phyloP scores from a whole-genome alignment of 2,113 vertebrate species.

The Nettapus auritus region DNA sequence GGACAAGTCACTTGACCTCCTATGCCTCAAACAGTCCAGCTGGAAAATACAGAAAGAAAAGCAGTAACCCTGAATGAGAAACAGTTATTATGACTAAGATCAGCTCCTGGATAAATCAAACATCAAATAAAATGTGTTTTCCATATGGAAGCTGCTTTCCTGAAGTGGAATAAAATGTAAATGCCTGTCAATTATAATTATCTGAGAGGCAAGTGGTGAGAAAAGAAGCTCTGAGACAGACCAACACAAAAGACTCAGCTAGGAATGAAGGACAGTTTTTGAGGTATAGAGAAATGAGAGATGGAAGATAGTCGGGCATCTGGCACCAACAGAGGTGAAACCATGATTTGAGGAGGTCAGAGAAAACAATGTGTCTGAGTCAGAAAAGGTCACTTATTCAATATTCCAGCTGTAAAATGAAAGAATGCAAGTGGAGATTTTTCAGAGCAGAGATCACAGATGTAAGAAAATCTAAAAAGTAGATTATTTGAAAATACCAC shows the following conservation, averaged over 20 bases:
- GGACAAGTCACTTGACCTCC: constrained; percentile 54
- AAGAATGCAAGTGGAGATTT: constrained; percentile 42
- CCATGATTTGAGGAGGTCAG: constrained; percentile 47
- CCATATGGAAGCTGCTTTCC: constrained; percentile 58
- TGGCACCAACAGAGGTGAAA: constrained; percentile 56
- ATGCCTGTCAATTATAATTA: constrained; percentile 40
- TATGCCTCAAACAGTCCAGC: constrained; percentile 50
- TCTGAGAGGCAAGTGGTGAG: constrained; percentile 13
- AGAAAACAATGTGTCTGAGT: constrained; percentile 41
- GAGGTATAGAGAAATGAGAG: constrained; percentile 11
- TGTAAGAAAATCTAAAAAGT: constrained; percentile 36
- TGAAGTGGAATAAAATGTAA: constrained; percentile 48
- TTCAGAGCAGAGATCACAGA: constrained; percentile 48
- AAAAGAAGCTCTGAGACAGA: constrained; percentile 26
- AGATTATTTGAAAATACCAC: neutral
- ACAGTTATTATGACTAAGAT: constrained; percentile 46
- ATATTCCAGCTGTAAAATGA: constrained; percentile 57
- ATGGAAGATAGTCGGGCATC: constrained; percentile 22
- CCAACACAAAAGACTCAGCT: constrained; percentile 1
- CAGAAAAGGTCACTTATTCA: constrained; percentile 57
- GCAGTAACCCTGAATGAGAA: constrained; percentile 27
- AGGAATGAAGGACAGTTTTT: constrained; percentile 26
- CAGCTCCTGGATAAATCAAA: constrained; percentile 51
- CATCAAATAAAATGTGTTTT: constrained; percentile 62
- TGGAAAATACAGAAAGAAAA: constrained; percentile 60